phyloP scores from a whole-genome alignment of 2,888 invertebrate genomes.

The Smittia aterrima region DNA sequence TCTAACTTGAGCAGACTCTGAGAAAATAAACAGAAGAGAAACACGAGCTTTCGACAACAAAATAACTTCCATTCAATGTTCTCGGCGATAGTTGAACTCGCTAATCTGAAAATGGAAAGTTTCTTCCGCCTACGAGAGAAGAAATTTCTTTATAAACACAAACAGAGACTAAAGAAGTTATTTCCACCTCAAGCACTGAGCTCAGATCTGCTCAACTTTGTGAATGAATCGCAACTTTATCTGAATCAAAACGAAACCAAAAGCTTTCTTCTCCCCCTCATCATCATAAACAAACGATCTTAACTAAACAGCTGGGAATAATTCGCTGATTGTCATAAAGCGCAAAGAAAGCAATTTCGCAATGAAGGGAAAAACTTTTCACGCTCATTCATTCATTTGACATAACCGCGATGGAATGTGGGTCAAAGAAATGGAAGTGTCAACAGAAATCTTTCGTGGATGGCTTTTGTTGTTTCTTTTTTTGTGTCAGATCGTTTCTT shows the following conservation, averaged over 20 bases:
- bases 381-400: slow-evolving; percentile 12
- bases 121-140: not conserved
- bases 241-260: too few relatives aligned
- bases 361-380: slow-evolving; percentile 3
- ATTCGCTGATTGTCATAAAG: too few relatives aligned
- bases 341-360: not conserved
- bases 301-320: too few relatives aligned
- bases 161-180: too few relatives aligned
- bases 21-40: not conserved
- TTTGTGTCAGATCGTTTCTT: not conserved
- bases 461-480: not conserved
- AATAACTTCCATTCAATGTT: not conserved
- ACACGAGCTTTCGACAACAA: not conserved
- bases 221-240: too few relatives aligned
- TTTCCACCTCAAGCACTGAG: too few relatives aligned
- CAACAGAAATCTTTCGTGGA: not conserved
- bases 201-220: too few relatives aligned
- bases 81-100: not conserved
- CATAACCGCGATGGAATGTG: slow-evolving; percentile 15
- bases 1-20: not conserved
- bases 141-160: not conserved
- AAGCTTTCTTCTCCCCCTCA: too few relatives aligned
- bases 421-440: slow-evolving; percentile 22
- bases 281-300: too few relatives aligned
- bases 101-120: slow-evolving; percentile 1